Conservation (phyloP, 2,888 invertebrate genomes). For the Abscondita cerata region DNA sequence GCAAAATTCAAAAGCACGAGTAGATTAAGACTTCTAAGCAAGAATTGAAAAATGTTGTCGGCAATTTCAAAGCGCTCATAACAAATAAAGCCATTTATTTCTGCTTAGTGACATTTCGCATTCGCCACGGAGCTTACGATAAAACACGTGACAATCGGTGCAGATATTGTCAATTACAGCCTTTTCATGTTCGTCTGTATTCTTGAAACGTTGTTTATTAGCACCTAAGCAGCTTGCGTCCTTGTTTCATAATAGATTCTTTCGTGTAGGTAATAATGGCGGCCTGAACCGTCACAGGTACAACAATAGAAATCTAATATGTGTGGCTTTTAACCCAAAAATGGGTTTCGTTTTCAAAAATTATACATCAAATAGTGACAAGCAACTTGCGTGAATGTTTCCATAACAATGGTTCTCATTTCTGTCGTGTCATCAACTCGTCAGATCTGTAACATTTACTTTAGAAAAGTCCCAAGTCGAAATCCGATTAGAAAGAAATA, state of each 20-base stretch:
- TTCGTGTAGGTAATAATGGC: constrained; percentile 29
- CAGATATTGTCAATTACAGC: constrained; percentile 53
- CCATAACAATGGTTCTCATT: constrained; percentile 29
- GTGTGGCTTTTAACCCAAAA: constrained; percentile 34
- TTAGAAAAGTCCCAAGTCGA: constrained; percentile 15
- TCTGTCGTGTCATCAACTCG: constrained; percentile 34
- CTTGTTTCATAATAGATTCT: constrained; percentile 27
- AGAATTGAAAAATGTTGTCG: constrained; percentile 39
- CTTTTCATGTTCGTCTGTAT: constrained; percentile 42
- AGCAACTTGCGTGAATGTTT: constrained; percentile 27
- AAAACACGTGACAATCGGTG: constrained; percentile 52
- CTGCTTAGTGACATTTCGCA: constrained; percentile 58
- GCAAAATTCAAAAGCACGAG: constrained; percentile 22
- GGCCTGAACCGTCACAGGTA: constrained; percentile 19
- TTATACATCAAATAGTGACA: constrained; percentile 21
- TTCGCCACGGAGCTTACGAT: constrained; percentile 58
- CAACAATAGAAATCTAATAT: constrained; percentile 30
- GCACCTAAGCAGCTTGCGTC: constrained; percentile 35
- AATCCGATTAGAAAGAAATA: constrained; percentile 9
- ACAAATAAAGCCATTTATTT: constrained; percentile 60
- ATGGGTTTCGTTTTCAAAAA: constrained; percentile 26
- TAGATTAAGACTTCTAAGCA: constrained; percentile 35
- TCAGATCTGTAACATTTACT: constrained; percentile 22
- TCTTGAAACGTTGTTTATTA: constrained; percentile 31
- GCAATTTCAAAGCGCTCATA: constrained; percentile 40